Base-by-base conservation (phyloP, 2,888 invertebrate species). In the Cylindroiulus punctatus region DNA sequence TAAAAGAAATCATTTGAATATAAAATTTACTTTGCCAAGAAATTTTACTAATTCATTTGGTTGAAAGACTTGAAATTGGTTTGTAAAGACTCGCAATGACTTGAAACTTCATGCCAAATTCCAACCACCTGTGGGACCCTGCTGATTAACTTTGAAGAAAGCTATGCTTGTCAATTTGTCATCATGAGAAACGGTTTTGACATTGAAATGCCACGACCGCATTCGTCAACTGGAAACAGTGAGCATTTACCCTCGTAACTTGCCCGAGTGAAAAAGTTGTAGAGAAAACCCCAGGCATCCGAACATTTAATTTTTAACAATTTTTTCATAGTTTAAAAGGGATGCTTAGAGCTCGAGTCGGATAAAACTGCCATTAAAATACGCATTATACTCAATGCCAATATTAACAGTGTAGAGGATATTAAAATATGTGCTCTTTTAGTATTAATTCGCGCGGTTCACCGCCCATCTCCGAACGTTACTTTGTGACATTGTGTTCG, bases 341-440 rank as follows among this genome's bases (percentile, higher is more conserved):
- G 12, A 3, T 65, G 22, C 26, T 26, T 26, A 26, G 1, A 3
- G 65, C 26, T 1, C n/a, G 65, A 65, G 26, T 65, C 26, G 26
- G 26, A 65, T 65, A 65, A 65, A 65, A 65, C 65, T 26, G 65
- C 26, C 65, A 26, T 65, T 65, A 65, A 65, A 65, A 65, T 65
- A 65, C n/a, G 65, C 65, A 65, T 65, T 65, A 65, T 65, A 65
- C 22, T 65, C 26, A 65, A 65, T 65, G 65, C 65, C 26, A 65
- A 65, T 65, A 65, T 65, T 65, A 65, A 65, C 26, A 65, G 65
- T 65, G 65, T 65, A 65, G 65, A 65, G 65, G 26, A 65, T 65
- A 65, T 65, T 65, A 65, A 65, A 65, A 65, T 65, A 65, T 65
- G 65, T 65, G 65, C 65, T 65, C 26, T 65, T 65, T 65, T 65